These are phyloP conservation scores for Ennomos erosarius DNA, from an alignment of 2,888 invertebrate genomes.

Conservation along the genomic window DNA sequence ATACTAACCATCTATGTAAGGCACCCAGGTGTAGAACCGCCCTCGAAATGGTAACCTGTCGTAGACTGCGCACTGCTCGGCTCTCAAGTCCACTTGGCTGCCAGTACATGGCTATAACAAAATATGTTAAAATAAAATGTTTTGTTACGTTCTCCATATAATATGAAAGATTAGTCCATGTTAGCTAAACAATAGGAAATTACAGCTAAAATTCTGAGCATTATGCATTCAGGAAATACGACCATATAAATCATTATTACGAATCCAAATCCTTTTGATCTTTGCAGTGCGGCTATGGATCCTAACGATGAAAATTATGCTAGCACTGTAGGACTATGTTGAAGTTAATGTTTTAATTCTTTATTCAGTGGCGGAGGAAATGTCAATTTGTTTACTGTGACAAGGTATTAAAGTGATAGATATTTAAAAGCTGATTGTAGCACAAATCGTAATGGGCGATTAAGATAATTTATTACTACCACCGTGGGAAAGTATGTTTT, in stretches of 20 bases:
- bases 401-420: conserved; percentile 6
- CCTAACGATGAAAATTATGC: conserved; percentile 1
- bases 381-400: neutral
- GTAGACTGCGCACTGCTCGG: conserved; percentile 90
- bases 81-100: conserved; percentile 86
- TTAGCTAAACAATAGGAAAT: too few species aligned
- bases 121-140: conserved; percentile 24
- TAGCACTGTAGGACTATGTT: conserved; percentile 1
- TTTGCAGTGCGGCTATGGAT: neutral
- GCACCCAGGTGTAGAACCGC: conserved; percentile 90
- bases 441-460: conserved; percentile 34
- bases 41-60: conserved; percentile 91
- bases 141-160: too few species aligned
- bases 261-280: neutral
- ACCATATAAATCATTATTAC: too few species aligned
- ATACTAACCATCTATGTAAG: conserved; percentile 90
- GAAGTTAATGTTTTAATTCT: neutral
- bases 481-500: conserved; percentile 35
- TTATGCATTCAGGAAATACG: too few species aligned
- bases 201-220: too few species aligned
- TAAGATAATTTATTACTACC: conserved; percentile 35
- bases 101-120: conserved; percentile 87
- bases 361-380: neutral
- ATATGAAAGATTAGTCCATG: too few species aligned
- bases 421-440: conserved; percentile 14